These are phyloP conservation scores for Cairina moschata DNA, from an alignment of 2,113 vertebrate genomes.

Conservation along the genomic window DNA sequence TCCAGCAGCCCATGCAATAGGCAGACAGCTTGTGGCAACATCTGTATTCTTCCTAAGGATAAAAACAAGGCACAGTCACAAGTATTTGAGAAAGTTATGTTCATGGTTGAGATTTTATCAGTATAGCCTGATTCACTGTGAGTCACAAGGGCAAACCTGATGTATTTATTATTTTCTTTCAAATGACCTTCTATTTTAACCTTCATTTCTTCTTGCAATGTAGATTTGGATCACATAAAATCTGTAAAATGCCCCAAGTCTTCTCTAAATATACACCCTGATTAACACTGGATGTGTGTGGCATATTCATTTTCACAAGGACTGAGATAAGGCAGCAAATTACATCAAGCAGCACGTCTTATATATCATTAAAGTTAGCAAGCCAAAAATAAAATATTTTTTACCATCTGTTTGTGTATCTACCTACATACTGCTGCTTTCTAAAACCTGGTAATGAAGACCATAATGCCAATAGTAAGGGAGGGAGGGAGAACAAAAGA, in stretches of 20 bases:
- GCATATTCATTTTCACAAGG: background rate
- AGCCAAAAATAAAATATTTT: background rate
- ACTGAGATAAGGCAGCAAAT: background rate
- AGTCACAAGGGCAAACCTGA: background rate
- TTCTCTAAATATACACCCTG: background rate
- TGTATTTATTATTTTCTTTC: background rate
- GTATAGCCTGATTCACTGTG: background rate
- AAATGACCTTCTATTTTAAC: background rate
- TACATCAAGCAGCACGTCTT: background rate
- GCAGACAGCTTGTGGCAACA: slow-evolving; percentile 95
- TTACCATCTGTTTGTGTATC: background rate
- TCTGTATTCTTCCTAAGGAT: slow-evolving; percentile 85
- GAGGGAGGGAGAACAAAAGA: background rate
- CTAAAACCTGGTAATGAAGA: background rate
- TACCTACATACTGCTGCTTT: background rate
- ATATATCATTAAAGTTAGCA: rapidly evolving
- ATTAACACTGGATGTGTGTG: background rate
- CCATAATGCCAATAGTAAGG: background rate
- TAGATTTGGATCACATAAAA: background rate
- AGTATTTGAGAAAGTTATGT: background rate
- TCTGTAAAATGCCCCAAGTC: background rate
- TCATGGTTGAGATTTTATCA: background rate
- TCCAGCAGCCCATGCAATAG: slow-evolving; percentile 91
- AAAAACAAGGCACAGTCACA: slow-evolving; percentile 2
- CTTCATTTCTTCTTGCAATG: background rate